These are phyloP conservation scores for Drosophila siamana DNA, from an alignment of 2,888 invertebrate genomes.

Conservation along the genomic window DNA sequence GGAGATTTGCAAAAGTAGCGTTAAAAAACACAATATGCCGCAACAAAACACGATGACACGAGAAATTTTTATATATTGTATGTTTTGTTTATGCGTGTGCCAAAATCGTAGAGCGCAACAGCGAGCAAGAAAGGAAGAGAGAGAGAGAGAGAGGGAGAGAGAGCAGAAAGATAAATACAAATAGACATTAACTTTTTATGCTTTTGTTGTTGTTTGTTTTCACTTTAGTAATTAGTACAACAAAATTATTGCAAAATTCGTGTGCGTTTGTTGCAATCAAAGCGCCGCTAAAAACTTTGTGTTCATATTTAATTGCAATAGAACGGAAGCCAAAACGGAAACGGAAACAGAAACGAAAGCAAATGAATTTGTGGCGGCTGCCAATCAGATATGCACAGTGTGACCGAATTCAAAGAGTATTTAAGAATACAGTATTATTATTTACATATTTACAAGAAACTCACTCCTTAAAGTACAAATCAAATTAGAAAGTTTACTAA, in stretches of 20 bases:
- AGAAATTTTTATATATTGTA: background rate
- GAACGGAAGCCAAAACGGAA: background rate
- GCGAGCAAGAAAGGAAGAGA: background rate
- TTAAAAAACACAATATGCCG: conserved; percentile 3
- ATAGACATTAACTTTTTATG: conserved; percentile 38
- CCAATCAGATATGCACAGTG: conserved; percentile 11
- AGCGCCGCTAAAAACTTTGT: conserved; percentile 64
- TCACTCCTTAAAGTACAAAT: no score
- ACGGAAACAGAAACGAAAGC: background rate
- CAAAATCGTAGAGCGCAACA: background rate
- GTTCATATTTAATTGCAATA: conserved; percentile 27
- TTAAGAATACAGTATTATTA: background rate
- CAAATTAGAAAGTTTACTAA: background rate
- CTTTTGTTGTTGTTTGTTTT: conserved; percentile 4
- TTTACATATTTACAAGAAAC: conserved; percentile 27
- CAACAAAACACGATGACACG: background rate
- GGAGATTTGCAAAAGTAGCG: conserved; percentile 4
- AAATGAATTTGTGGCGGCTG: conserved; percentile 9
- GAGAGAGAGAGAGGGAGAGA: conserved; percentile 1
- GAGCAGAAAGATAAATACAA: conserved; percentile 18
- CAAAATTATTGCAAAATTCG: conserved; percentile 50
- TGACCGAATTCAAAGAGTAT: conserved; percentile 8
- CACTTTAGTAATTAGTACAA: conserved; percentile 30
- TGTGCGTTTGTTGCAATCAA: conserved; percentile 54
- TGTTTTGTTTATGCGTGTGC: background rate